These are phyloP conservation scores for Elephas maximus DNA, from an alignment of 2,113 vertebrate species.

Conservation along the genomic window DNA sequence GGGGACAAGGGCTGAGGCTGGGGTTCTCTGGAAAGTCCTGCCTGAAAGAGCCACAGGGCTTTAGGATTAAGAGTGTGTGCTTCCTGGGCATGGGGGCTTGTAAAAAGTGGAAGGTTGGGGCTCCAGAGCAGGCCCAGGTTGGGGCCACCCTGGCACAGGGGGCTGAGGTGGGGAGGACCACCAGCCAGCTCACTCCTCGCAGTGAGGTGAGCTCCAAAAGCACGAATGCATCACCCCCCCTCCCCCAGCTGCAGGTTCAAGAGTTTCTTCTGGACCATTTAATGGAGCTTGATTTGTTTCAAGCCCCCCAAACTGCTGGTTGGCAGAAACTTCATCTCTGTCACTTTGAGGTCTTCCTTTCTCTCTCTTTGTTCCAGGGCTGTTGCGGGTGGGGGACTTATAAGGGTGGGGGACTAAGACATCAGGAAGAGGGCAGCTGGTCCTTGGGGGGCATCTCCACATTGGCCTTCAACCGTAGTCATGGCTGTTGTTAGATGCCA, in stretches of 20 bases:
- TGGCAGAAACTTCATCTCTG: background rate
- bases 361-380: background rate
- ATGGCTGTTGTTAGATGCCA: background rate
- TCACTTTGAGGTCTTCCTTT: background rate
- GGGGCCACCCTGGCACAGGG: rapidly evolving
- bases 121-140: background rate
- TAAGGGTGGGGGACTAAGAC: background rate
- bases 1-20: background rate
- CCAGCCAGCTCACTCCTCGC: background rate
- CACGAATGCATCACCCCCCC: background rate
- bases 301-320: background rate
- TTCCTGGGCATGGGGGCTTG: background rate
- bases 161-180: background rate
- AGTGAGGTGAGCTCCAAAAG: background rate
- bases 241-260: no score
- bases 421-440: background rate
- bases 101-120: no score
- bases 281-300: background rate
- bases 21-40: background rate
- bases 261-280: background rate
- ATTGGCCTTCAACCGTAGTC: rapidly evolving
- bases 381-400: background rate
- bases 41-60: background rate
- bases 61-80: background rate
- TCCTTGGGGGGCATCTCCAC: background rate